Evolutionary conservation across 2,797 vertebrate species (phyloP), one percentile per base, ranked within the genome.

Genomic region (Cynopterus sphinx): DNA sequence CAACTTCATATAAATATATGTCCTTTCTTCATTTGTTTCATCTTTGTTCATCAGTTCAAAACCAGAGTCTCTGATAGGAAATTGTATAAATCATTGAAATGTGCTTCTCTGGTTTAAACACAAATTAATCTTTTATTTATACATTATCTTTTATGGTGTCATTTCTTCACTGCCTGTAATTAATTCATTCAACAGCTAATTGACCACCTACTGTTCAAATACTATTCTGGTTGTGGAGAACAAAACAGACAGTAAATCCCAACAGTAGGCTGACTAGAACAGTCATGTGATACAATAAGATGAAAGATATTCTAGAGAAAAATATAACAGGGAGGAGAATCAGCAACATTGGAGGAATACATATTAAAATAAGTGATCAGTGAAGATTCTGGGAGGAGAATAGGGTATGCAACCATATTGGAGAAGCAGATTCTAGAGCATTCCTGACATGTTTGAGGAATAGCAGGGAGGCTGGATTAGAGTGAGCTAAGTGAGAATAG

Each of bases 61-160:
- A 78, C 71, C 36, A 41, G 26, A 87, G 39, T 65, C 31, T 82
- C 49, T 95, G 68, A 41, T 33, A 59, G 57, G 51, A 91, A 75
- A 51, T 67, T 57, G 11, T 81, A 28, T 55, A 87, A 79, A 55
- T 67, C 41, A 39, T 41, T 65, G 10, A 67, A 77, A 36, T 71
- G 24, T 55, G 9, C 2, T 59, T 67, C 9, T 12, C 51, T 43
- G 4, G 36, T 70, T 83, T 82, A 82, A 59, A 82, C 87, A 75
- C 16, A 75, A 90, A 21, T 71, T 61, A 57, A 51, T 16, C 55
- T 87, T 73, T 41, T 82, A 87, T 91, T 74, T 91, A 59, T 41
- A 19, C 10, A 0, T 43, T 28, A 13, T 74, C 36, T 87, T 74
- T 82, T 39, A 13, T 24, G 28, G 33, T 59, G 28, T 53, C 22